phyloP scores from a whole-genome alignment of 2,888 invertebrate genomes.

The Taphrorychus bicolor region DNA sequence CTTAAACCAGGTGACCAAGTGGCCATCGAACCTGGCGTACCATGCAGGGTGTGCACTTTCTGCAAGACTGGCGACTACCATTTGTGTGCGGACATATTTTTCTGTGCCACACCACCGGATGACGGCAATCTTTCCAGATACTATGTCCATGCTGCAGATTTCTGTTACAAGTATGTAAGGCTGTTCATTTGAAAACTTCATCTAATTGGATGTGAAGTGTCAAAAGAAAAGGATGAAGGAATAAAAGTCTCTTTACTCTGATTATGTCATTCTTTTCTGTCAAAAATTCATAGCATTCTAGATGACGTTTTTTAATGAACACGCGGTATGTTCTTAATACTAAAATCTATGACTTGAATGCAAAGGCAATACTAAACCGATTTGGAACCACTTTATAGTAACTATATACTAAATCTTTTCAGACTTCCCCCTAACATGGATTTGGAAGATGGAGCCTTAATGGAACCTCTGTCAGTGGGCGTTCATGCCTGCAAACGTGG shows the following conservation, averaged over 20 bases:
- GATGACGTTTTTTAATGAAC: no score
- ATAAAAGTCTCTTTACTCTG: no score
- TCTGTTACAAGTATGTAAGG: slow-evolving; percentile 75
- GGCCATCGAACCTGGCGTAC: slow-evolving; percentile 92
- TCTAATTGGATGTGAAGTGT: no score
- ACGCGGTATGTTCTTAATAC: background rate
- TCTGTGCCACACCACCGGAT: slow-evolving; percentile 94
- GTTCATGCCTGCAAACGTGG: slow-evolving; percentile 92
- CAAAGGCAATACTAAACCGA: no score
- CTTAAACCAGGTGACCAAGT: slow-evolving; percentile 81
- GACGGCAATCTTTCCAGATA: slow-evolving; percentile 89
- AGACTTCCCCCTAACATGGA: slow-evolving; percentile 86
- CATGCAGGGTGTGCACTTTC: slow-evolving; percentile 82
- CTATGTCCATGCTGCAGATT: slow-evolving; percentile 90
- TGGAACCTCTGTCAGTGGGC: slow-evolving; percentile 93
- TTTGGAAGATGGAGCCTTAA: slow-evolving; percentile 91
- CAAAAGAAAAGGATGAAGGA: no score
- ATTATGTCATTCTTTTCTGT: no score
- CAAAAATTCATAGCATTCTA: no score
- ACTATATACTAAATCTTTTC: slow-evolving; percentile 25
- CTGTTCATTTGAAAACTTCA: no score
- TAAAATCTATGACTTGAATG: background rate
- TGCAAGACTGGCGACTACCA: slow-evolving; percentile 93
- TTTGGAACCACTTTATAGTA: background rate
- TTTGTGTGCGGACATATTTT: slow-evolving; percentile 84